These are phyloP conservation scores for Diadegma fenestrale DNA, from an alignment of 2,888 invertebrate species.

Conservation along the genomic window DNA sequence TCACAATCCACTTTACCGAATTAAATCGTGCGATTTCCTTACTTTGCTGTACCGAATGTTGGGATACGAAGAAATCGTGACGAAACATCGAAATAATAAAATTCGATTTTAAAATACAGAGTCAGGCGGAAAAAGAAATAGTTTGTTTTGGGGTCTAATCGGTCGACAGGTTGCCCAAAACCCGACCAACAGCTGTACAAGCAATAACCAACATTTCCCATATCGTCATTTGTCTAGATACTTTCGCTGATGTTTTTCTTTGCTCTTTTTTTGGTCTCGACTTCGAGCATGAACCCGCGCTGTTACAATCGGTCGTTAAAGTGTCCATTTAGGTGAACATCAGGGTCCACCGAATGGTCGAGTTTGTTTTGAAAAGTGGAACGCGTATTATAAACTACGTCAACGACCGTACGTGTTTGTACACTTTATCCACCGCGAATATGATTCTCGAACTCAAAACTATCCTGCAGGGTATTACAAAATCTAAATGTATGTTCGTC, in stretches of 20 bases:
- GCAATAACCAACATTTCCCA: constrained; percentile 40
- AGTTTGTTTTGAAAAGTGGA: constrained; percentile 10
- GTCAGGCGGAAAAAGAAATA: not conserved
- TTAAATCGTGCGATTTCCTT: too few species aligned
- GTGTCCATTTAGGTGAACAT: constrained; percentile 24
- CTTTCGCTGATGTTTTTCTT: constrained; percentile 10
- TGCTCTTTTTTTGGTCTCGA: constrained; percentile 4
- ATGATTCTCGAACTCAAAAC: constrained; percentile 9
- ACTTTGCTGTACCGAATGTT: not conserved
- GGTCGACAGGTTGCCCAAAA: not conserved
- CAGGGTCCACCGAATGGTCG: constrained; percentile 26
- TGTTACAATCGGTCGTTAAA: constrained; percentile 32
- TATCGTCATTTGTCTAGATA: constrained; percentile 20
- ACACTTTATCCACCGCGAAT: not conserved
- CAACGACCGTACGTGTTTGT: not conserved
- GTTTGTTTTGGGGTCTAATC: not conserved
- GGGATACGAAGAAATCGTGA: not conserved
- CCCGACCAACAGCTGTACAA: constrained; percentile 18
- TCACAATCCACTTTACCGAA: too few species aligned
- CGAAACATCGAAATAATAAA: not conserved
- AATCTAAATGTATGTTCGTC: constrained; percentile 22
- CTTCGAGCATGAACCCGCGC: not conserved
- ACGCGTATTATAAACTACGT: constrained; percentile 10
- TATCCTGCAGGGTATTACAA: constrained; percentile 1
- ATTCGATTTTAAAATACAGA: not conserved